These are phyloP conservation scores for Mimumesa dahlbomi DNA, from an alignment of 2,888 invertebrate genomes.

Conservation along the genomic window DNA sequence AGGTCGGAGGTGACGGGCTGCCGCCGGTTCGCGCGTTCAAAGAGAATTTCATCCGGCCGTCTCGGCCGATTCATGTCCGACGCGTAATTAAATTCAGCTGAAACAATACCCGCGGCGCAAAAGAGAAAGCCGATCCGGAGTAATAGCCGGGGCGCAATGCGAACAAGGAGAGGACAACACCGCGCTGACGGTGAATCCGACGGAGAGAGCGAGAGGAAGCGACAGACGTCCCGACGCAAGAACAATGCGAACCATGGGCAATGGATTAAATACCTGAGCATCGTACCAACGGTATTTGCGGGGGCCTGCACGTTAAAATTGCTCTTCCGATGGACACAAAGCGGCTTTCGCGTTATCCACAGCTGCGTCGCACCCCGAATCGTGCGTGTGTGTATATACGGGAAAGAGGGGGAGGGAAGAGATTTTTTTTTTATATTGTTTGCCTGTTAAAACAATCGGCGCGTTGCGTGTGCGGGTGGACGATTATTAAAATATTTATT, in stretches of 20 bases:
- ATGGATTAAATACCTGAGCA: conserved; percentile 67
- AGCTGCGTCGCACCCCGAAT: conserved; percentile 40
- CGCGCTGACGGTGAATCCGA: conserved; percentile 1
- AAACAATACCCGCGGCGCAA: conserved; percentile 54
- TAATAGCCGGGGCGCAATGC: conserved; percentile 1
- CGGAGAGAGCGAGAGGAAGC: conserved; percentile 4
- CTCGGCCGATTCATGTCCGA: conserved; percentile 50
- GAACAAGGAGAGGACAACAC: neutral
- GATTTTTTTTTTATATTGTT: too few relatives aligned
- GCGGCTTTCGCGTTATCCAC: conserved; percentile 53
- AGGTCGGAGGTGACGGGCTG: conserved; percentile 1
- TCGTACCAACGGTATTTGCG: conserved; percentile 49
- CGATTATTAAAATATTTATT: too few relatives aligned
- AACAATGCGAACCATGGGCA: conserved; percentile 62
- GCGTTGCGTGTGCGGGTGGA: too few relatives aligned
- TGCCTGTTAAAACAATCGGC: neutral
- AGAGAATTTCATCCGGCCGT: conserved; percentile 22
- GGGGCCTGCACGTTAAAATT: conserved; percentile 40
- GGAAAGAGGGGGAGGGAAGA: neutral
- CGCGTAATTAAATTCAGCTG: conserved; percentile 66
- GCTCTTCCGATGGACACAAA: conserved; percentile 53
- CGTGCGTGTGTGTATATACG: neutral
- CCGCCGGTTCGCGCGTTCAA: too few relatives aligned
- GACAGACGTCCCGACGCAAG: too few relatives aligned
- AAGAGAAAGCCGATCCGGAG: conserved; percentile 21